Evolutionary conservation across 2,113 vertebrate species (phyloP).

Genomic region (Ascaphus truei): DNA sequence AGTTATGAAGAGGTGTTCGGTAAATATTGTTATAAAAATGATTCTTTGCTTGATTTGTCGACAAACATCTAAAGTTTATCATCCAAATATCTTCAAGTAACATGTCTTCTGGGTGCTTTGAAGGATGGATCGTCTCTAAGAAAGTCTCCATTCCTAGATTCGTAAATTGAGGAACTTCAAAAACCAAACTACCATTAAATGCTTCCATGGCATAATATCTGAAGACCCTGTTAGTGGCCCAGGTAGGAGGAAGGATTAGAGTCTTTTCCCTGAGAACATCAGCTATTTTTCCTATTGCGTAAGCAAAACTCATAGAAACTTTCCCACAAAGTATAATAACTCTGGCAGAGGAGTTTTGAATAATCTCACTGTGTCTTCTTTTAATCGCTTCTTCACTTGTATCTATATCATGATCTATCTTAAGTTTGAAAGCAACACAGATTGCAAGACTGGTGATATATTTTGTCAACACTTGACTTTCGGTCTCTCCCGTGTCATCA

Average conservation of each 20-base stretch:
- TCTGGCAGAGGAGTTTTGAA: background rate
- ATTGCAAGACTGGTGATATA: background rate
- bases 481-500: background rate
- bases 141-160: background rate
- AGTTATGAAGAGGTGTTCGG: background rate
- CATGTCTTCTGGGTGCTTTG: background rate
- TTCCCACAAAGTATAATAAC: background rate
- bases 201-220: background rate
- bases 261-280: background rate
- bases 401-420: background rate
- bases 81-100: background rate
- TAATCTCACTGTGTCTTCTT: background rate
- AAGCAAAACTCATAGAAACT: background rate
- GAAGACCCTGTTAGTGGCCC: background rate
- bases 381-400: too few relatives aligned
- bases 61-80: background rate
- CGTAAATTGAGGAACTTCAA: background rate
- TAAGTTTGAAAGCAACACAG: background rate
- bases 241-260: background rate
- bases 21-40: background rate
- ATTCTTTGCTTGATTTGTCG: background rate
- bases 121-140: background rate
- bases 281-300: fast-evolving
- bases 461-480: background rate
- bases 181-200: background rate